A percentile compares a stretch with the other conserved stretches of the same genome.
Evolutionary conservation across 2,113 vertebrate genomes (phyloP).

Genomic region (Chlorodrepanis virens): DNA sequence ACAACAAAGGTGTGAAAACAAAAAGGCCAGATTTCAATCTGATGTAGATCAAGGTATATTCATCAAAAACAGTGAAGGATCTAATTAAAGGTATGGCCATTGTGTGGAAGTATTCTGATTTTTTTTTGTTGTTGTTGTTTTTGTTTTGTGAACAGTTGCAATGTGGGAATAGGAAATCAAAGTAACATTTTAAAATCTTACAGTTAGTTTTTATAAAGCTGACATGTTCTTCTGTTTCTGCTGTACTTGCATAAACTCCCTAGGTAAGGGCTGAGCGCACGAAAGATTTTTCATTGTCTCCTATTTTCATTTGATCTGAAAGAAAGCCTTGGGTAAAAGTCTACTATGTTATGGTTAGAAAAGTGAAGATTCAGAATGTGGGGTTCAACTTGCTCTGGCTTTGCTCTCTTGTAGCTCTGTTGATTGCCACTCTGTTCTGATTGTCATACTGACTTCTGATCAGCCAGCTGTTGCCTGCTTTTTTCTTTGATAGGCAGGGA

Average conservation of each 20-base stretch:
- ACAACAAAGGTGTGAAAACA: not conserved
- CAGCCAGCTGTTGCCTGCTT: not conserved
- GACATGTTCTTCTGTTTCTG: not conserved
- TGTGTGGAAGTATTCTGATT: not conserved
- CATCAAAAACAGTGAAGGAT: not conserved
- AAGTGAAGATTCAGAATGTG: not conserved
- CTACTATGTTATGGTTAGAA: not conserved
- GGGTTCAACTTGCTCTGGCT: not conserved
- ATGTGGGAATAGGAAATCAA: not conserved
- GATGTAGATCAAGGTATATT: not conserved
- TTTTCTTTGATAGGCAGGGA: not conserved
- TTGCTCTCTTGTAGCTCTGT: not conserved
- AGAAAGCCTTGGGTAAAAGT: slow-evolving; percentile 2
- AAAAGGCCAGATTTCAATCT: not conserved
- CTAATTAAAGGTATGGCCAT: not conserved
- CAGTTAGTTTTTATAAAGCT: not conserved
- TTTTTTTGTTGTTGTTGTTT: not conserved
- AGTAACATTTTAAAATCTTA: not conserved
- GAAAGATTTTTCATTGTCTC: not conserved
- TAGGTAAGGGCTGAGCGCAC: not conserved
- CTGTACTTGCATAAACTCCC: not conserved
- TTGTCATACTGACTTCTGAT: slow-evolving; percentile 19
- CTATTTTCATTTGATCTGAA: slow-evolving; percentile 4
- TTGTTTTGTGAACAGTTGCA: not conserved
- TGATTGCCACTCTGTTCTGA: not conserved